A percentile compares a stretch with the other conserved stretches of the same genome.
These are phyloP conservation scores for Andrena camellia DNA, from an alignment of 2,888 invertebrate species.

Conservation along the genomic window DNA sequence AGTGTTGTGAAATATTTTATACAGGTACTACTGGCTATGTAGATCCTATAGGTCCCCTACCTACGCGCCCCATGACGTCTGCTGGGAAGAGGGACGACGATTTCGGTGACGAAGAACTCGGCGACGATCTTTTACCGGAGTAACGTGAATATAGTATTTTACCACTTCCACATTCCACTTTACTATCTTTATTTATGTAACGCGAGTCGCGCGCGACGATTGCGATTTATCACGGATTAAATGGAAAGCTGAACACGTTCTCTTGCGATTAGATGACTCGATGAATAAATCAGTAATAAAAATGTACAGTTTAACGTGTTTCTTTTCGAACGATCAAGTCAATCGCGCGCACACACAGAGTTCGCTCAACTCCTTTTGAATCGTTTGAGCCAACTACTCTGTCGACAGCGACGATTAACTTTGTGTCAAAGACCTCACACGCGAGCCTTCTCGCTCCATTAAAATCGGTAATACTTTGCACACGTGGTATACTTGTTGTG, in stretches of 20 bases:
- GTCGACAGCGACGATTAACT: constrained; percentile 30
- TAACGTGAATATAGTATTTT: constrained; percentile 80
- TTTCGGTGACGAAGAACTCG: constrained; percentile 91
- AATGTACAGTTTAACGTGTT: background rate
- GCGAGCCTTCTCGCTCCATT: background rate
- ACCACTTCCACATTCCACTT: constrained; percentile 5
- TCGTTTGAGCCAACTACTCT: background rate
- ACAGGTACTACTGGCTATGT: constrained; percentile 86
- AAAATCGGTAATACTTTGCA: background rate
- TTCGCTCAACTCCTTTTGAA: constrained; percentile 5
- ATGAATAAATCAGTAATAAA: constrained; percentile 18
- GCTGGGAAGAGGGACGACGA: constrained; percentile 88
- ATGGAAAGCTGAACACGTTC: background rate
- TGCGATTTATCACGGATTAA: background rate
- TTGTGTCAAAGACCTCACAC: constrained; percentile 2
- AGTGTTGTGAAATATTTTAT: constrained; percentile 19
- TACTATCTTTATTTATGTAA: constrained; percentile 18
- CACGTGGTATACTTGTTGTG: background rate
- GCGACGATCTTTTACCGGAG: constrained; percentile 91
- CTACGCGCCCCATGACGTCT: constrained; percentile 87
- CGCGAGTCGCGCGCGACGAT: background rate
- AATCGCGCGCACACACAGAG: background rate
- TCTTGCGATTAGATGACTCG: background rate
- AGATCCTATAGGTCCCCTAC: constrained; percentile 87
- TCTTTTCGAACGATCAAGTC: background rate